Base-by-base conservation (phyloP, 2,113 vertebrate genomes). In the Eubucco bourcierii region DNA sequence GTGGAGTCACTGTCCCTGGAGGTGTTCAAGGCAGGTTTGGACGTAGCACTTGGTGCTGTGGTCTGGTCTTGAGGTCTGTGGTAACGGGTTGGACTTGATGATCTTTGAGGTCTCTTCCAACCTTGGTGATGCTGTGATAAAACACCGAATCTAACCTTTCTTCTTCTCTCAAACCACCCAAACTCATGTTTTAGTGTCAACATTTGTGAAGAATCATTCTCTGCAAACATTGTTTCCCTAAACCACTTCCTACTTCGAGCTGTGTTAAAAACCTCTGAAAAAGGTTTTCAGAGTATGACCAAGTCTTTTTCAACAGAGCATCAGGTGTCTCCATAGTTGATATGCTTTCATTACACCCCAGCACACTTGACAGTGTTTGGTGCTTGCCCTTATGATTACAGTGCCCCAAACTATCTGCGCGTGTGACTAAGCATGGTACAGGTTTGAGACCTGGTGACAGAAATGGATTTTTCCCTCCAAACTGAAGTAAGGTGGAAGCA, bases 361-460 rank as follows among this genome's bases (percentile, higher is more conserved):
- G 15, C 4, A 13, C 37, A 23, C 34, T 28, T 63, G 28, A 76
- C 11, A 53, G 17, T 5, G 15, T 41, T 24, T 52, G 24, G 50
- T 24, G 23, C 24, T 50, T 71, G 15, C 10, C 25, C 9, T 53
- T 80, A 10, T 29, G 17, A 50, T 60, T 8, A 17, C 9, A 27
- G 13, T n/a, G 10, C 20, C 29, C 44, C 25, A 33, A 25, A 56
- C 5, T 27, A 11, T 56, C 37, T 0, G 2, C 4, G 23, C 24
- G 24, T 33, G 24, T 72, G 37, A 56, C 9, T 15, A 39, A 31
- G 1, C 1, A 0, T 28, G 29, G 4, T 34, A 6, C 21, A 33
- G 27, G 18, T 58, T 68, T 65, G 15, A 84, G n/a, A 10, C 29
- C 8, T 55, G 6, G 8, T 56, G 31, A 39, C 17, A 15, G 12